Base-by-base conservation (phyloP, 2,797 vertebrate genomes). In the Macroramphosus scolopax region DNA sequence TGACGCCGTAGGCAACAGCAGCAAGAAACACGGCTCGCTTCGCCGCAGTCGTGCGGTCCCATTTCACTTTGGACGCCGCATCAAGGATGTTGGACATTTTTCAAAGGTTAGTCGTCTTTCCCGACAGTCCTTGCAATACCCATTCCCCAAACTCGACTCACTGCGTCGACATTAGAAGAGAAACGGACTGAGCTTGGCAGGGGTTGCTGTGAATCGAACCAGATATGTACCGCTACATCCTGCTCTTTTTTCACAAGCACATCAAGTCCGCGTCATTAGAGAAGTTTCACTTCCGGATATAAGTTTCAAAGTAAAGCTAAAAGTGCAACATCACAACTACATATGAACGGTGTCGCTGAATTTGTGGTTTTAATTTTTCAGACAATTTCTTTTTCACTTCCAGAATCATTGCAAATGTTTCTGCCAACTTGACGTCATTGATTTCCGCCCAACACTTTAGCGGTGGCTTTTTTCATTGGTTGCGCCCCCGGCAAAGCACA, bases 1-100 rank as follows among this genome's bases (percentile, higher is more conserved):
- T 91, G 48, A 92, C 78, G 2, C 94, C 92, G 70, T 94, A 95
- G 2, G 92, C 94, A 5, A 95, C 94, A 5, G 90, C 94, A 53
- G 92, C 81, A 30, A 97, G 80, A 39, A 93, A 85, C 40, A 91
- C 91, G 50, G 92, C 92, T 86, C 90, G 87, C 75, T 90, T 92
- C 45, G 90, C 90, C 24, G 91, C 88, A 29, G 89, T 43, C 48
- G 88, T 81, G 72, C 88, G 86, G 86, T 90, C 88, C 93, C 92
- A 93, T 78, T 56, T 89, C 52, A 84, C 87, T 66, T 80, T 83
- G 57, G 89, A 87, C 72, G 90, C 89, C 49, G 91, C 93, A 60
- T 87, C 87, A 28, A 92, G 83, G 70, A 93, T 87, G 52, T 68
- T 87, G 75, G 85, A 89, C 94, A 95, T 95, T 34, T 52, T 81